These are phyloP conservation scores for Dexiosoma caninum DNA, from an alignment of 2,888 invertebrate species.

Conservation along the genomic window DNA sequence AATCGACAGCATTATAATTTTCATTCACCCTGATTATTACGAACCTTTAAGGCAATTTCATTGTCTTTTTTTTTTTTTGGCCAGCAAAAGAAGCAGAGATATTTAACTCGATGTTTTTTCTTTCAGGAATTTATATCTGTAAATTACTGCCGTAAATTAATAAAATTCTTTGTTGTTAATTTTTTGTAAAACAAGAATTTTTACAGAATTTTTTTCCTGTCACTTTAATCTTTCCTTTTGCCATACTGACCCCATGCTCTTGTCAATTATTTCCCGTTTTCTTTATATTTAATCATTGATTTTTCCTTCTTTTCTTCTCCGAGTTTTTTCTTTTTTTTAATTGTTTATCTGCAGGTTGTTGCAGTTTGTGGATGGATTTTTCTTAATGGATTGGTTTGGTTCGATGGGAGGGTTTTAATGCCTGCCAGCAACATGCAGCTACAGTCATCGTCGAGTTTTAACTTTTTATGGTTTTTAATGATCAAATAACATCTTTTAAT, in stretches of 20 bases:
- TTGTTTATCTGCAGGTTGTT: conserved; percentile 47
- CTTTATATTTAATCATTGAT: background rate
- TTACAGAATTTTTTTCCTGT: background rate
- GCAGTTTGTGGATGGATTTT: conserved; percentile 62
- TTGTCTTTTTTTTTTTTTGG: no score
- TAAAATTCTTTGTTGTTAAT: background rate
- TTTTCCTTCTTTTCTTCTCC: background rate
- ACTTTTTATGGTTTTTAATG: background rate
- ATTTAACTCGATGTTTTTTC: no score
- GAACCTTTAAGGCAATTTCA: no score
- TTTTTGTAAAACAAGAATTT: background rate
- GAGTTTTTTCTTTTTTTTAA: background rate
- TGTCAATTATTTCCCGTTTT: background rate
- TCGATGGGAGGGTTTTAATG: background rate
- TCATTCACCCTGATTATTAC: no score
- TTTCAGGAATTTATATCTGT: background rate
- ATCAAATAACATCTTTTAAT: conserved; percentile 39
- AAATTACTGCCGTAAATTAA: background rate
- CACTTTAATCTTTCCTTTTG: background rate
- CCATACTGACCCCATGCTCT: background rate
- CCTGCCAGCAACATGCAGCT: background rate
- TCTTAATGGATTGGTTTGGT: conserved; percentile 49
- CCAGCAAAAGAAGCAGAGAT: no score
- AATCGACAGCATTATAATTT: no score
- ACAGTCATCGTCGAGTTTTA: background rate